phyloP scores from a whole-genome alignment of 2,888 invertebrate species.

The Eupithecia tripunctaria region DNA sequence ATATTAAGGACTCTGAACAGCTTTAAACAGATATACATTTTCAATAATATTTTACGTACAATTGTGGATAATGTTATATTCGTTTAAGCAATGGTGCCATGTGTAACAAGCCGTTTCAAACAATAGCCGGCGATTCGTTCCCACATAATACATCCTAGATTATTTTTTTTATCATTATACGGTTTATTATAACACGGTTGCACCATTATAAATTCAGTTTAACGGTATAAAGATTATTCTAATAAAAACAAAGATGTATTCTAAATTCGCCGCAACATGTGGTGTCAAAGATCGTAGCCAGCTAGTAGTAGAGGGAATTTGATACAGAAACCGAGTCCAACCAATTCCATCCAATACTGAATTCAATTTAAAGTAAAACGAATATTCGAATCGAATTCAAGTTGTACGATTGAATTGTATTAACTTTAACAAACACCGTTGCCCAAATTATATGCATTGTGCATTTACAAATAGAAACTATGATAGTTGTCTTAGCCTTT shows the following conservation, averaged over 20 bases:
- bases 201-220: conserved; percentile 54
- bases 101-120: conserved; percentile 33
- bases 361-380: not conserved
- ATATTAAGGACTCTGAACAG: not conserved
- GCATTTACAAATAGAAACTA: not conserved
- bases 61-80: not conserved
- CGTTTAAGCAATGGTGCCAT: conserved; percentile 14
- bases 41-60: not conserved
- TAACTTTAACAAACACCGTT: not conserved
- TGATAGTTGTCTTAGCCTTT: not conserved
- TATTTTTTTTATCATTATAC: conserved; percentile 60
- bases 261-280: conserved; percentile 8
- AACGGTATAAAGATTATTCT: conserved; percentile 49
- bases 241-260: conserved; percentile 19
- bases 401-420: not conserved
- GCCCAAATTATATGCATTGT: not conserved
- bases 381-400: not conserved
- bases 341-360: not conserved
- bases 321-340: conserved; percentile 7
- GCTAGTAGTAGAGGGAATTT: not conserved
- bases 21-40: not conserved
- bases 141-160: conserved; percentile 57
- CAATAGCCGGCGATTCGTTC: conserved; percentile 53
- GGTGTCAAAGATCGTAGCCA: conserved; percentile 2
- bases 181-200: conserved; percentile 59